These are phyloP conservation scores for Cryptosula pallasiana DNA, from an alignment of 2,888 invertebrate genomes.

Conservation along the genomic window DNA sequence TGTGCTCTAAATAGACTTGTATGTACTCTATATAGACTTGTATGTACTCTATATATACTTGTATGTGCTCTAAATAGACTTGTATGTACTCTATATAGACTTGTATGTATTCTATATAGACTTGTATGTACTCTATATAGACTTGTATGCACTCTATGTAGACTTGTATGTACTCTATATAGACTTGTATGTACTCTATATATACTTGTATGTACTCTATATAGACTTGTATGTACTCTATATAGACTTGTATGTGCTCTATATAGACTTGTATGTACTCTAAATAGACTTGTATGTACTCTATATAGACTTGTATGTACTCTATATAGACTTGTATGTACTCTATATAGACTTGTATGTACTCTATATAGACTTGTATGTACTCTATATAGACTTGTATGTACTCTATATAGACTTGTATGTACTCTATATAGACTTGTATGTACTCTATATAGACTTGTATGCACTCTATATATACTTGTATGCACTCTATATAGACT, in stretches of 20 bases:
- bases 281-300: background rate
- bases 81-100: background rate
- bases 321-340: conserved; percentile 5
- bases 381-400: no score
- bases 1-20: no score
- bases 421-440: no score
- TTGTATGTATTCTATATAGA: conserved; percentile 4
- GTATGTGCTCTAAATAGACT: no score
- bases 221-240: no score
- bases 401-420: background rate
- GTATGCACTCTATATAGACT: background rate
- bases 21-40: conserved; percentile 3
- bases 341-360: no score
- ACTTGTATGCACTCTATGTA: no score
- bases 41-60: background rate
- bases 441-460: background rate
- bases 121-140: background rate
- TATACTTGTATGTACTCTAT: background rate
- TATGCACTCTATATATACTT: no score
- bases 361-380: conserved; percentile 1
- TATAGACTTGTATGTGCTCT: background rate
- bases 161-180: background rate
- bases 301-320: background rate
- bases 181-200: no score
- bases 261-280: conserved; percentile 16